These are phyloP conservation scores for Parazoanthus atlanticus DNA, from an alignment of 92 coral and sea anemone species.

Conservation along the genomic window DNA sequence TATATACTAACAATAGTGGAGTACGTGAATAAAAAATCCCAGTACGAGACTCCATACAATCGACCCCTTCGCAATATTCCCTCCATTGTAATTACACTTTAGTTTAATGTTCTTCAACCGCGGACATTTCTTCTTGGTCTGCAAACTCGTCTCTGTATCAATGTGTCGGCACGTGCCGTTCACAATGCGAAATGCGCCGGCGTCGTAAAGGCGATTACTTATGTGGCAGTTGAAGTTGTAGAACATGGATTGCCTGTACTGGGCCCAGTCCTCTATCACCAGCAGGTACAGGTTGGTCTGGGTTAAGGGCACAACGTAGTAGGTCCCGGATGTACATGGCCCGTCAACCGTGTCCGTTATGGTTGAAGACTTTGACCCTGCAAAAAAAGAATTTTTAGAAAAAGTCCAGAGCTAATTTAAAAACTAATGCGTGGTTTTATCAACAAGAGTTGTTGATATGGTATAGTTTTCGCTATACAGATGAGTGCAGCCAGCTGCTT, in stretches of 20 bases:
- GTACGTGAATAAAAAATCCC: not conserved
- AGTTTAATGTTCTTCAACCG: conserved; percentile 76
- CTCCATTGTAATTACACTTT: conserved; percentile 81
- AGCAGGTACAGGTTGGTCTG: conserved; percentile 87
- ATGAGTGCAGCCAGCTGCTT: not conserved
- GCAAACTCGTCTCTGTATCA: conserved; percentile 67
- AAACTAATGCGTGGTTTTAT: not conserved
- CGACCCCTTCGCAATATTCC: conserved; percentile 8
- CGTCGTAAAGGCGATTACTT: conserved; percentile 92
- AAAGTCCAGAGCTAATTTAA: not conserved
- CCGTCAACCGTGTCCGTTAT: conserved; percentile 85
- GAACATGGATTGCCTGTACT: conserved; percentile 88
- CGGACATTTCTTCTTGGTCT: conserved; percentile 87
- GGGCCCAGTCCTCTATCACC: conserved; percentile 96
- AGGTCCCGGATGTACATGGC: conserved; percentile 91
- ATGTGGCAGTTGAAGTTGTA: conserved; percentile 99
- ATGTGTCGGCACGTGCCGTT: conserved; percentile 98
- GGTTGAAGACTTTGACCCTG: conserved; percentile 64
- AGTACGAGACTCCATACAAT: not conserved
- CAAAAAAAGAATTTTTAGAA: not conserved
- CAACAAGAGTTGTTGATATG: no score
- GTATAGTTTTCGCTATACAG: not conserved
- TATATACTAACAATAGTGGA: not conserved
- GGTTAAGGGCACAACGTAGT: conserved; percentile 84
- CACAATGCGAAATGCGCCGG: conserved; percentile 97